Evolutionary conservation across 2,797 vertebrate genomes (phyloP).

Genomic region (Picus viridis): DNA sequence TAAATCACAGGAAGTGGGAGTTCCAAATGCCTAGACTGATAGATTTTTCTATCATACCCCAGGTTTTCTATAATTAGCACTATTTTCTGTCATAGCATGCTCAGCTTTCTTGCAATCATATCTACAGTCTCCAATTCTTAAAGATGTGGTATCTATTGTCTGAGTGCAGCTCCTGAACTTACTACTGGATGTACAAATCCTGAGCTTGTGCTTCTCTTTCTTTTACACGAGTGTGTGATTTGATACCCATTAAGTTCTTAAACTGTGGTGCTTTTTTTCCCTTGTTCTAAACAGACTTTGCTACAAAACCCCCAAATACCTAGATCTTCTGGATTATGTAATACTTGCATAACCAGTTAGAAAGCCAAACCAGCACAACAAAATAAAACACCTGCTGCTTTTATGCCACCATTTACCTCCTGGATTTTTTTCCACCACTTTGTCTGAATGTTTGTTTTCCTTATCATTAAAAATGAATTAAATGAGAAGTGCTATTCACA

Average conservation of each 20-base stretch:
- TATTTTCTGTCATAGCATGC: neutral
- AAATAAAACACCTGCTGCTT: neutral
- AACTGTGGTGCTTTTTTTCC: neutral
- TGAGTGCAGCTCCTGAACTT: neutral
- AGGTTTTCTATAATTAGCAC: neutral
- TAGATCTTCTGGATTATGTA: neutral
- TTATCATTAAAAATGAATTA: neutral
- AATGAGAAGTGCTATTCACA: neutral
- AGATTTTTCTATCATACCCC: neutral
- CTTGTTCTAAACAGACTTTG: neutral
- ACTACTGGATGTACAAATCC: neutral
- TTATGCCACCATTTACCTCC: neutral
- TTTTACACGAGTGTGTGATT: neutral
- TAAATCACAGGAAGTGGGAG: conserved; percentile 15
- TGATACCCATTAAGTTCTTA: neutral
- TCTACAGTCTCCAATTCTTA: conserved; percentile 25
- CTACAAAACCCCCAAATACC: neutral
- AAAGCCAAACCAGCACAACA: neutral
- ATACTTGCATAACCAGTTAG: neutral
- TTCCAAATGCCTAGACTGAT: neutral
- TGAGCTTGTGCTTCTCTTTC: neutral
- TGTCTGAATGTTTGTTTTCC: neutral
- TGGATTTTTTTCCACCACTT: neutral
- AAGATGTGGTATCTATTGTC: conserved; percentile 1
- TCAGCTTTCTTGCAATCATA: conserved; percentile 25